A percentile compares a stretch with the other conserved stretches of the same genome.
Conservation (phyloP, 2,888 invertebrate species). For the Tenthredo distinguenda region DNA sequence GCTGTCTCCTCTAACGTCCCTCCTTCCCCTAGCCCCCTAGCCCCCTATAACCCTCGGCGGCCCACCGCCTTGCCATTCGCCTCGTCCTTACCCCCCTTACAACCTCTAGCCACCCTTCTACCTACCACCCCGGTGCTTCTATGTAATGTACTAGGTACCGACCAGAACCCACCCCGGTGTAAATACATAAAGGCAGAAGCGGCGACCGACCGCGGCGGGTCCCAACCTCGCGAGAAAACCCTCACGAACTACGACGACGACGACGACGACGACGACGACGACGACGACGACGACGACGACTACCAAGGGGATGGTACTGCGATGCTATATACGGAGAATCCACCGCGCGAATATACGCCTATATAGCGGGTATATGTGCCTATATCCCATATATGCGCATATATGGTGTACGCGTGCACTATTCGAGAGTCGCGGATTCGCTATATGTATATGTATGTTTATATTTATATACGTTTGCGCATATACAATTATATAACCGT, state of each 20-base stretch:
- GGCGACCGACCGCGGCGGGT: conserved; percentile 61
- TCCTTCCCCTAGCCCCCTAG: conserved; percentile 57
- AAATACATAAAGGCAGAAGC: conserved; percentile 69
- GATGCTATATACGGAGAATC: not conserved
- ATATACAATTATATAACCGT: not conserved
- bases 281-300: not conserved
- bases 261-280: not conserved
- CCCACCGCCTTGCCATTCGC: conserved; percentile 57
- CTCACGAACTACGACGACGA: conserved; percentile 27
- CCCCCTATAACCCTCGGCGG: conserved; percentile 57
- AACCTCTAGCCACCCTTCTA: conserved; percentile 34
- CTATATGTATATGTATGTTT: not conserved
- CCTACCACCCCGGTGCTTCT: conserved; percentile 47
- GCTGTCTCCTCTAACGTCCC: conserved; percentile 72
- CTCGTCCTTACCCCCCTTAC: conserved; percentile 52
- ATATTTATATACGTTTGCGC: not conserved
- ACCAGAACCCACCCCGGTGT: conserved; percentile 69
- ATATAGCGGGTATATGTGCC: not conserved
- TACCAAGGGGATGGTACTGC: not conserved
- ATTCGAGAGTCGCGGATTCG: not conserved
- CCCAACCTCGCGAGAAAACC: conserved; percentile 51
- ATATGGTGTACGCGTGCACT: not conserved
- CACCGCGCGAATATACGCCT: not conserved
- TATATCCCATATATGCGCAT: too few species aligned
- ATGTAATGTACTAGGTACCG: conserved; percentile 67